Evolutionary conservation across 1,140 invertebrate genomes (phyloP).

Genomic region (Adoxophyes honmai): DNA sequence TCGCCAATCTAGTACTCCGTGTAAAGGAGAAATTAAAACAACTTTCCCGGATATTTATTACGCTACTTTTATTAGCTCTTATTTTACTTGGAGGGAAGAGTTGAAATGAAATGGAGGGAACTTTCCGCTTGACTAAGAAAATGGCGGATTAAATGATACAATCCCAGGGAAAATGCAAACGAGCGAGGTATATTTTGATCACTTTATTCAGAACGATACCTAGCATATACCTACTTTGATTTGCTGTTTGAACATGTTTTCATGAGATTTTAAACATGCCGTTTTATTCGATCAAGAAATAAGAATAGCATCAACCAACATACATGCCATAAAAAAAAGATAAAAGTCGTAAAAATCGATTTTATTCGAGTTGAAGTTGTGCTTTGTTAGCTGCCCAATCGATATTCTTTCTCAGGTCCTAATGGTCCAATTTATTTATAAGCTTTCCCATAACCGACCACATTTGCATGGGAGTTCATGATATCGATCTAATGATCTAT

Average conservation of each 20-base stretch:
- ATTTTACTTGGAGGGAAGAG: conserved; percentile 28
- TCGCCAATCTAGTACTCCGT: conserved; percentile 62
- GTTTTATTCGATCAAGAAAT: background rate
- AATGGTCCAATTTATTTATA: background rate
- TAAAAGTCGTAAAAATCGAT: no score
- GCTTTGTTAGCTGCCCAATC: no score
- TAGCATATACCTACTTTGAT: no score
- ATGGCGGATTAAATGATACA: background rate
- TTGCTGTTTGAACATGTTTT: no score
- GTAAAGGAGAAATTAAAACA: conserved; percentile 75
- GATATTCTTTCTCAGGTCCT: no score
- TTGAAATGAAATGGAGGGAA: conserved; percentile 26
- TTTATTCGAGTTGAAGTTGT: no score
- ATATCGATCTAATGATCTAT: conserved; percentile 27
- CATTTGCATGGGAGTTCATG: conserved; percentile 12
- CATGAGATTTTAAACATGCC: background rate
- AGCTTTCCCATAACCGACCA: background rate
- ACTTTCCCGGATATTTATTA: conserved; percentile 74
- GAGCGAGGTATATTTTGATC: no score
- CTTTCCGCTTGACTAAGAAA: background rate
- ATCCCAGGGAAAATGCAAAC: no score
- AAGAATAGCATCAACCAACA: no score
- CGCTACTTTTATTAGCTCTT: conserved; percentile 64
- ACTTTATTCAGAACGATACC: no score
- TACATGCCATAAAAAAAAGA: no score